Percentiles rank a stretch among this genome's conserved stretches.
Conservation (phyloP, 2,888 invertebrate genomes). For the Pachymerium ferrugineum region DNA sequence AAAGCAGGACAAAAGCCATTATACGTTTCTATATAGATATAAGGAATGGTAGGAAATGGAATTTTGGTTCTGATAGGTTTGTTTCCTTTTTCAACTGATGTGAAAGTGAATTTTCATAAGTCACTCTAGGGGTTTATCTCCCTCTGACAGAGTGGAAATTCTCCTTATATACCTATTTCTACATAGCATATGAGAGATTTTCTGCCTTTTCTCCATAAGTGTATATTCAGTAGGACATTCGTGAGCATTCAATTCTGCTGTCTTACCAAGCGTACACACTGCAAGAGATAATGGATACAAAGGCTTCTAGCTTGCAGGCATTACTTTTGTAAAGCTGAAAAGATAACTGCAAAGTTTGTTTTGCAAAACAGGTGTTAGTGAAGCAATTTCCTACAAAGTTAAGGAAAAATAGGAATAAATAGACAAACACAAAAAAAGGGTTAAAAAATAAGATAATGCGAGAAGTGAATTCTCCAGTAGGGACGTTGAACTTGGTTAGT, state of each 20-base stretch:
- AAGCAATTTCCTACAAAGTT: background rate
- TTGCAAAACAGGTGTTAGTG: background rate
- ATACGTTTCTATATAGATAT: slow-evolving; percentile 23
- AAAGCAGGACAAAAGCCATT: slow-evolving; percentile 24
- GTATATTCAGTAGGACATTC: background rate
- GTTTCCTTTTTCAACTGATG: slow-evolving; percentile 19
- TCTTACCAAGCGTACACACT: slow-evolving; percentile 10
- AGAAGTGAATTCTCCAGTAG: too few relatives aligned
- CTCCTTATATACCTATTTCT: background rate
- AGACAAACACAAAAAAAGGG: background rate
- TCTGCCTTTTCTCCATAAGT: too few relatives aligned
- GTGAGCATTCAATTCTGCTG: slow-evolving; percentile 24
- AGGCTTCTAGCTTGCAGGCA: background rate
- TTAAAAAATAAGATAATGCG: background rate
- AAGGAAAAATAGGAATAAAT: background rate
- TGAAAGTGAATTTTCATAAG: slow-evolving; percentile 25
- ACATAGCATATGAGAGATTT: slow-evolving; percentile 6
- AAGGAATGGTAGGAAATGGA: slow-evolving; percentile 23
- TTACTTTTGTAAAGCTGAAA: background rate
- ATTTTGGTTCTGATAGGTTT: slow-evolving; percentile 15
- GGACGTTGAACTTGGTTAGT: too few relatives aligned
- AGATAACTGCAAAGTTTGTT: background rate
- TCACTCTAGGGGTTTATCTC: slow-evolving; percentile 10
- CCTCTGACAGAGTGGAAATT: slow-evolving; percentile 19
- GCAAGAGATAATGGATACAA: slow-evolving; percentile 21